These are phyloP conservation scores for Synanceia verrucosa DNA, from an alignment of 2,797 vertebrate species.

Conservation along the genomic window DNA sequence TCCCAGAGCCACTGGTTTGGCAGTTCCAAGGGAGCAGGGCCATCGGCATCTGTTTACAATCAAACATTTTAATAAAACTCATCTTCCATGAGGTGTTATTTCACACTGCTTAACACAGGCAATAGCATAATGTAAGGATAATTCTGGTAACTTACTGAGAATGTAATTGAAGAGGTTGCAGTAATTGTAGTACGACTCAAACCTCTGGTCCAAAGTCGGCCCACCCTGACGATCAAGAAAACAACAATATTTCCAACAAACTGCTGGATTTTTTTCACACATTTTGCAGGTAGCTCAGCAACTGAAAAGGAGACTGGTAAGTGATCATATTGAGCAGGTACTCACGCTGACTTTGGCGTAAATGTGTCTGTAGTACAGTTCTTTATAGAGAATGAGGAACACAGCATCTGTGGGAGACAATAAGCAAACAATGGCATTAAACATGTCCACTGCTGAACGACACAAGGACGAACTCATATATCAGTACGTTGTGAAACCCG, in stretches of 20 bases:
- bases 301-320: accelerated
- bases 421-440: not conserved
- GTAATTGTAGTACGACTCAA: slow-evolving; percentile 99
- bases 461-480: not conserved
- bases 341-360: slow-evolving; percentile 99
- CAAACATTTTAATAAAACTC: not conserved
- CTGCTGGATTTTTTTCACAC: not conserved
- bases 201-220: slow-evolving; percentile 96
- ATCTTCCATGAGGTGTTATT: not conserved
- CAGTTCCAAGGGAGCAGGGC: slow-evolving; percentile 95
- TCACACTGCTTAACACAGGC: not conserved
- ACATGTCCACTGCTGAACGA: too few relatives aligned
- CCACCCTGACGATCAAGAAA: slow-evolving; percentile 86
- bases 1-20: slow-evolving; percentile 99
- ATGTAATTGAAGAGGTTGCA: slow-evolving; percentile 99
- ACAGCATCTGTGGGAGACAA: slow-evolving; percentile 88
- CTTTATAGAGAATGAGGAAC: slow-evolving; percentile 98
- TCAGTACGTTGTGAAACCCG: not conserved
- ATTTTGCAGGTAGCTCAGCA: not conserved
- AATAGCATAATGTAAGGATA: not conserved
- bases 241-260: not conserved
- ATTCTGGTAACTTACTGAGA: slow-evolving; percentile 89
- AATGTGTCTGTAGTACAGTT: slow-evolving; percentile 97
- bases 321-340: slow-evolving; percentile 36
- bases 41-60: slow-evolving; percentile 90